Percentiles rank a stretch among this genome's conserved stretches.
Conservation (phyloP, 2,113 vertebrate species). For the Rhynchopsitta pachyrhyncha region DNA sequence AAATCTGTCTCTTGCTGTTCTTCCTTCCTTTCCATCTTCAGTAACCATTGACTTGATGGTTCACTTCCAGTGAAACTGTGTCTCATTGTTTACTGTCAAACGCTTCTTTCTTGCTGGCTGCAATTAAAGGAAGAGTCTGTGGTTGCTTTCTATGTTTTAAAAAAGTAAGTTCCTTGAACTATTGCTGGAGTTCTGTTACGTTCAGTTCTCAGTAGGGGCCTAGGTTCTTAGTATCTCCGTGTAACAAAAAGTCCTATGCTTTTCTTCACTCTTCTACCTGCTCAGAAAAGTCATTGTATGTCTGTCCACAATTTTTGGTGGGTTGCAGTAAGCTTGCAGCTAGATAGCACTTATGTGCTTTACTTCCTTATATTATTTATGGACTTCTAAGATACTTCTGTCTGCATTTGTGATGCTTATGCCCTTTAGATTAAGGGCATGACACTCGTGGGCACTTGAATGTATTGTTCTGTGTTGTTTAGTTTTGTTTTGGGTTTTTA, state of each 20-base stretch:
- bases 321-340: not conserved
- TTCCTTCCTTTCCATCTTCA: not conserved
- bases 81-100: not conserved
- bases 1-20: not conserved
- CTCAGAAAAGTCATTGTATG: not conserved
- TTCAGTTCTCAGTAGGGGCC: not conserved
- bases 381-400: not conserved
- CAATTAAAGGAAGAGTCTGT: not conserved
- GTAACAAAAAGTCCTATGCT: not conserved
- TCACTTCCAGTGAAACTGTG: not conserved
- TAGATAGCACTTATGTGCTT: not conserved
- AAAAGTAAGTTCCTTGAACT: not conserved
- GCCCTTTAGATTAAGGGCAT: not conserved
- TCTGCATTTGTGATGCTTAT: not conserved
- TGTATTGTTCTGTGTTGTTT: not conserved
- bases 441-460: fast-evolving
- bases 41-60: not conserved
- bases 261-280: not conserved
- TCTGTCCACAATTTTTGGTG: not conserved
- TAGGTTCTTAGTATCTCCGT: not conserved
- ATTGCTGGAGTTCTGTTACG: not conserved
- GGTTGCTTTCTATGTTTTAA: not conserved
- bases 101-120: not conserved
- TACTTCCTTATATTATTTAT: not conserved
- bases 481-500: not conserved